Percentiles rank a stretch among this genome's conserved stretches.
These are phyloP conservation scores for Ceyx melanurus DNA, from an alignment of 2,113 vertebrate species.

Conservation along the genomic window DNA sequence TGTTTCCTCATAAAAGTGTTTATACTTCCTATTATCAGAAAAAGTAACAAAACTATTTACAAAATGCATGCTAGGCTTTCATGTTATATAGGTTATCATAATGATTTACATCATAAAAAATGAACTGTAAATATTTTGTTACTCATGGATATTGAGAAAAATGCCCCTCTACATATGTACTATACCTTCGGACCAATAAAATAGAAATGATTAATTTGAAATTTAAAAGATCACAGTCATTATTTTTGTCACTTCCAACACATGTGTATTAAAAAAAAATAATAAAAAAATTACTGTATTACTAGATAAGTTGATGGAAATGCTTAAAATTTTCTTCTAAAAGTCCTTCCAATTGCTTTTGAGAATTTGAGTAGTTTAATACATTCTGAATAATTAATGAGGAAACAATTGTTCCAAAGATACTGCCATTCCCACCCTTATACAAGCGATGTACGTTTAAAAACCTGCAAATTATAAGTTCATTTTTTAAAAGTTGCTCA, in stretches of 20 bases:
- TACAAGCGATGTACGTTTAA: neutral
- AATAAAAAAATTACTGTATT: slow-evolving; percentile 23
- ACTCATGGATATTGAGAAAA: neutral
- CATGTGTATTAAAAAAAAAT: slow-evolving; percentile 9
- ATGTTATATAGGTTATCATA: neutral
- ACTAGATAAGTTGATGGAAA: slow-evolving; percentile 29
- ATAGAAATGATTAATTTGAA: slow-evolving; percentile 17
- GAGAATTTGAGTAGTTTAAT: neutral
- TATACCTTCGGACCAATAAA: slow-evolving; percentile 1
- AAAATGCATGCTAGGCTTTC: neutral
- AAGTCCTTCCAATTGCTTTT: neutral
- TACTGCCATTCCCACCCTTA: neutral
- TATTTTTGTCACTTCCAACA: neutral
- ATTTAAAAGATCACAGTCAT: neutral
- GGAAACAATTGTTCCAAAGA: neutral
- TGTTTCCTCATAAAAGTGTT: neutral
- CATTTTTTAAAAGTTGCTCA: neutral
- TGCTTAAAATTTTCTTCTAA: neutral
- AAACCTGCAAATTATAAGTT: neutral
- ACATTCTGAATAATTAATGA: neutral
- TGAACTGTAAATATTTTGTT: neutral
- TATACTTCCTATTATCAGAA: neutral
- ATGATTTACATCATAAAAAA: neutral
- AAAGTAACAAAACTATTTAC: neutral
- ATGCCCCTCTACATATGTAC: neutral